Base-by-base conservation (phyloP, 2,797 vertebrate genomes). In the Hyperoplus immaculatus region DNA sequence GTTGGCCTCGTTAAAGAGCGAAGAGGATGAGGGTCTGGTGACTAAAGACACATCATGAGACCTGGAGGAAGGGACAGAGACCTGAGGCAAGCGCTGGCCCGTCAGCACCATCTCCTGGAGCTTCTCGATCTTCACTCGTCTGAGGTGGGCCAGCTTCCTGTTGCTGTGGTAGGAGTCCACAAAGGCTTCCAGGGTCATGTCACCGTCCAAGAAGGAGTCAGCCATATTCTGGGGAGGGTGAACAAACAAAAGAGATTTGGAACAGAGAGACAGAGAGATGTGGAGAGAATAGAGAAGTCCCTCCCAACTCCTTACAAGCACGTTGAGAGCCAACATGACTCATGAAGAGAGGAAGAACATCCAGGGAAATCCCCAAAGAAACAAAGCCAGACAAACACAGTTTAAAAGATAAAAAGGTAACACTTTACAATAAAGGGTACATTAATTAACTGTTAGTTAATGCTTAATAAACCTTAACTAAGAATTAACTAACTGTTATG, bases 41-140 rank as follows among this genome's bases (percentile, higher is more conserved):
- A 72, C 9, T 0, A 72, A 5, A 0, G 92, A 75, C 51, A 81
- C 53, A 46, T 97, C 97, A 0, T 96, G 83, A 3, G 85, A 82
- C 46, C 92, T 83, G 0, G 93, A 88, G 0, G 83, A 53, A 1
- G 91, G 89, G 47, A 85, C 72, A 0, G 90, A 74, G 0, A 56
- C 93, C 82, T 92, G 95, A 0, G 94, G 94, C 8, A 95, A 92
- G 78, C 93, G 93, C 77, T 96, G 97, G 60, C 96, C 97, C 85
- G 96, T 97, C 50, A 98, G 88, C 89, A 99, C 97, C 95, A 99
- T 95, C 87, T 99, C 98, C 85, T 97, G 98, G 66, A 99, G 96
- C 92, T 99, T 99, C 88, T 99, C 98, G 0, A 99, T 99, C 85
- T 99, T 99, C 3, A 99, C 98, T 4, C 98, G 92, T 0, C 98